These are phyloP conservation scores for Aporophyla lueneburgensis DNA, from an alignment of 2,888 invertebrate genomes.

Conservation along the genomic window DNA sequence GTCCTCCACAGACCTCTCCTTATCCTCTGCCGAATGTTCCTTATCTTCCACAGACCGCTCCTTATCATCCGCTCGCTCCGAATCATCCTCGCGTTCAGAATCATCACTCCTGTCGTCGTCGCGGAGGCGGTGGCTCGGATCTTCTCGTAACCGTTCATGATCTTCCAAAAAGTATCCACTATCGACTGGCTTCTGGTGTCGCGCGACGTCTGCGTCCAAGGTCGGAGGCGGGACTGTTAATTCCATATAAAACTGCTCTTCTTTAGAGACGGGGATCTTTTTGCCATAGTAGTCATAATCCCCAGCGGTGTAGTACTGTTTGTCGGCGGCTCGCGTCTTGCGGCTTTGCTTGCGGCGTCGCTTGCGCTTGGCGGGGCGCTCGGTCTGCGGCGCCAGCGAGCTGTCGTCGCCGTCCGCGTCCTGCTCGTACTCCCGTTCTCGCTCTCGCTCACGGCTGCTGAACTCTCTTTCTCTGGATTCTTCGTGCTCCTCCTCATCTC, in stretches of 20 bases:
- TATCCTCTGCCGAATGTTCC: conserved; percentile 67
- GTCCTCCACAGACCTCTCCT: conserved; percentile 67
- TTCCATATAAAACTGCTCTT: conserved; percentile 80
- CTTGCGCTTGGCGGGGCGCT: conserved; percentile 76
- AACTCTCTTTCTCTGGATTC: conserved; percentile 56
- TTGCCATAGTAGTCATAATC: conserved; percentile 86
- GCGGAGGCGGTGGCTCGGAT: conserved; percentile 74
- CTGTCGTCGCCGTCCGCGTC: conserved; percentile 79
- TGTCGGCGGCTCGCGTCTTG: conserved; percentile 72
- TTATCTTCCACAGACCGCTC: conserved; percentile 62
- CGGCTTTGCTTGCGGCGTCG: conserved; percentile 81
- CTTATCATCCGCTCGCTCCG: conserved; percentile 63
- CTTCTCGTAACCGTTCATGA: conserved; percentile 80
- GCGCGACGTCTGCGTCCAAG: conserved; percentile 78
- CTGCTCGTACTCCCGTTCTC: conserved; percentile 64
- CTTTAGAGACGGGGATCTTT: conserved; percentile 81
- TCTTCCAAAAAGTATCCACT: conserved; percentile 80
- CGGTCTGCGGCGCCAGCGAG: conserved; percentile 73
- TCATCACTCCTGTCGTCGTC: conserved; percentile 67
- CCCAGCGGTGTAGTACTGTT: conserved; percentile 75
- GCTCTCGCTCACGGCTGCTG: conserved; percentile 59
- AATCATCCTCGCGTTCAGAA: conserved; percentile 47
- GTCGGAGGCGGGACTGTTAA: conserved; percentile 84
- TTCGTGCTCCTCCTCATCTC: conserved; percentile 71
- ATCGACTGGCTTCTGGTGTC: conserved; percentile 75